Evolutionary conservation across 2,113 vertebrate species (phyloP), one percentile per base, ranked within the genome.

Genomic region (Megaleporinus macrocephalus): DNA sequence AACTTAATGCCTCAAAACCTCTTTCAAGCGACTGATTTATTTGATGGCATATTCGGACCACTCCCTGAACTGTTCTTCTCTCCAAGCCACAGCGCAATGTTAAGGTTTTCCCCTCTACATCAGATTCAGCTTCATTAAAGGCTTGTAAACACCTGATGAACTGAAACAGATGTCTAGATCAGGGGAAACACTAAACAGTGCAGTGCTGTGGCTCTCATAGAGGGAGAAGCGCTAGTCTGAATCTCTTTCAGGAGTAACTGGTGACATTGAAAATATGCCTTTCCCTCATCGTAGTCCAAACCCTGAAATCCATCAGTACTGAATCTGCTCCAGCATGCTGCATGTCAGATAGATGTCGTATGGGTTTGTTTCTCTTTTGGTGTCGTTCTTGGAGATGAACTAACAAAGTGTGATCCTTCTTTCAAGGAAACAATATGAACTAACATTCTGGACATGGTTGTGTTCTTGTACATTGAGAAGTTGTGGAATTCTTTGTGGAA

Each of bases 311-410:
- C 73, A 59, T 77, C 2, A 41, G 55, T 76, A 7, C 47, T 70
- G 44, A 57, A 14, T 74, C 33, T 76, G 72, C 59, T 78, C 0
- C 55, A 85, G 90, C 88, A 90, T 87, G 86, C 61, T 87, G 87
- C 88, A 91, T 88, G 87, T 74, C 75, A 20, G 20, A 49, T 73
- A 51, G 85, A 77, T 74, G 76, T 57, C 10, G 55, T 41, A 62
- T 61, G 63, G n/a, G 41, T 73, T 59, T 55, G 69, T 30, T 41
- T 33, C 16, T 66, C 16, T 13, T 62, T 29, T 73, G 26, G 0
- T 68, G 53, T 15, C 63, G 24, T 68, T 47, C 44, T 78, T 5
- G 53, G 44, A 22, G 24, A 49, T 61, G 51, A 36, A 81, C 84
- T 85, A 78, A 85, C 84, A 51, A 47, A 72, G 18, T 62, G 26